These are phyloP conservation scores for Taenaris catops DNA, from an alignment of 2,888 invertebrate species.

Conservation along the genomic window DNA sequence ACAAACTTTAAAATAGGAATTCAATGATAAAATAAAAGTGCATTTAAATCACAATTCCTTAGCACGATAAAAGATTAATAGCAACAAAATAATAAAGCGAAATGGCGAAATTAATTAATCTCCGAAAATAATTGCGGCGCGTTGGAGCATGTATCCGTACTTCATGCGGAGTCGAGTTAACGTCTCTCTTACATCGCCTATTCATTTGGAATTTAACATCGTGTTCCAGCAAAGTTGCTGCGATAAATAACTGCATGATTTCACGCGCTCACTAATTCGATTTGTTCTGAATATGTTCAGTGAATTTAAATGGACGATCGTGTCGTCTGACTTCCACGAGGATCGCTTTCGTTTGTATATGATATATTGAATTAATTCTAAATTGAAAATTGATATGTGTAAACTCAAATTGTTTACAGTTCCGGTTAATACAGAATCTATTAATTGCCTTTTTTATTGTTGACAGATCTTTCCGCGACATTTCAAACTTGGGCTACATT, in stretches of 20 bases:
- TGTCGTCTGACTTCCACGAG: conserved; percentile 17
- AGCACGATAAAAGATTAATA: neutral
- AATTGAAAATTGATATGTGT: too few species aligned
- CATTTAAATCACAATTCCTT: neutral
- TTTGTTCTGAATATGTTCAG: conserved; percentile 45
- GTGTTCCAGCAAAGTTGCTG: conserved; percentile 44
- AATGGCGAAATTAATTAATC: conserved; percentile 32
- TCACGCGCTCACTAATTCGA: conserved; percentile 43
- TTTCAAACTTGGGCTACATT: too few species aligned
- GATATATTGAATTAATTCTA: too few species aligned
- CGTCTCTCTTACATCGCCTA: conserved; percentile 41
- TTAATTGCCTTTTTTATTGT: too few species aligned
- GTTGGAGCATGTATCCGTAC: conserved; percentile 52
- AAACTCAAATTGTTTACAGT: too few species aligned
- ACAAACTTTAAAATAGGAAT: too few species aligned
- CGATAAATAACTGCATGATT: conserved; percentile 55
- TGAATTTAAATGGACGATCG: conserved; percentile 32
- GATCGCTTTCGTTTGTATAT: conserved; percentile 12
- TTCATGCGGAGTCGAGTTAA: conserved; percentile 47
- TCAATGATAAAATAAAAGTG: too few species aligned
- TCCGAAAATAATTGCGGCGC: conserved; percentile 51
- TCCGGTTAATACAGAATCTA: too few species aligned
- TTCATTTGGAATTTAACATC: conserved; percentile 64
- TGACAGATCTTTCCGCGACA: too few species aligned
- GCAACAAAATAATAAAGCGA: neutral